Conservation (phyloP, 2,113 vertebrate genomes). For the Saccopteryx leptura region DNA sequence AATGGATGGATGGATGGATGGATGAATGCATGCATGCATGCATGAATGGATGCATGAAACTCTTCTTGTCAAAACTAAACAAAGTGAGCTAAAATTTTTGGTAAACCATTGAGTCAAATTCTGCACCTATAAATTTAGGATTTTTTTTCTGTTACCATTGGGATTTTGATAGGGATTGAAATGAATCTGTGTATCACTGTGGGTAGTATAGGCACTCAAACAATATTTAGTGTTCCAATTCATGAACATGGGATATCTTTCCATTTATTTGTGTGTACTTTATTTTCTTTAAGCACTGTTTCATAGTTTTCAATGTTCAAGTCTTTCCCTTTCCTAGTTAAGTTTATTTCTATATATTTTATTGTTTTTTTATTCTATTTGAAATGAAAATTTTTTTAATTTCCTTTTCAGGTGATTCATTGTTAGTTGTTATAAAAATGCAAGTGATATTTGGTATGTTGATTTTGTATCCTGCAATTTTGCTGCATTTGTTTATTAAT, state of each 20-base stretch:
- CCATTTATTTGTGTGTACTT: slow-evolving; percentile 20
- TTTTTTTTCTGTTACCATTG: not conserved
- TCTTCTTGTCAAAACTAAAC: slow-evolving; percentile 27
- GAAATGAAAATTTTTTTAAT: not conserved
- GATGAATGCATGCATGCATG: not conserved
- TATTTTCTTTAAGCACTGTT: not conserved
- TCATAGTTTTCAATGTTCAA: not conserved
- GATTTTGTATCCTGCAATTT: slow-evolving; percentile 47
- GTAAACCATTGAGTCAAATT: slow-evolving; percentile 31
- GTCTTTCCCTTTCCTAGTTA: not conserved
- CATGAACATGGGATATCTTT: not conserved
- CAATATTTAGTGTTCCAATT: not conserved
- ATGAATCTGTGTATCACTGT: slow-evolving; percentile 12
- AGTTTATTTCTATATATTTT: not conserved
- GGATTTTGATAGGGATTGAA: not conserved
- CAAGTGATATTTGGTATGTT: not conserved
- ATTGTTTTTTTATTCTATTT: not conserved
- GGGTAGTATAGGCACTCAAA: not conserved
- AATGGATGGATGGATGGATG: not conserved
- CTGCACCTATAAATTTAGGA: not conserved
- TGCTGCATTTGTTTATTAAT: not conserved
- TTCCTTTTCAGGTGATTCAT: slow-evolving; percentile 37
- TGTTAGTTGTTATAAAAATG: slow-evolving; percentile 13
- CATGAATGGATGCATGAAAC: not conserved
- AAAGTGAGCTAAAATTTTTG: slow-evolving; percentile 1